Conservation (phyloP, 2,888 invertebrate species). For the Rhingia campestris region DNA sequence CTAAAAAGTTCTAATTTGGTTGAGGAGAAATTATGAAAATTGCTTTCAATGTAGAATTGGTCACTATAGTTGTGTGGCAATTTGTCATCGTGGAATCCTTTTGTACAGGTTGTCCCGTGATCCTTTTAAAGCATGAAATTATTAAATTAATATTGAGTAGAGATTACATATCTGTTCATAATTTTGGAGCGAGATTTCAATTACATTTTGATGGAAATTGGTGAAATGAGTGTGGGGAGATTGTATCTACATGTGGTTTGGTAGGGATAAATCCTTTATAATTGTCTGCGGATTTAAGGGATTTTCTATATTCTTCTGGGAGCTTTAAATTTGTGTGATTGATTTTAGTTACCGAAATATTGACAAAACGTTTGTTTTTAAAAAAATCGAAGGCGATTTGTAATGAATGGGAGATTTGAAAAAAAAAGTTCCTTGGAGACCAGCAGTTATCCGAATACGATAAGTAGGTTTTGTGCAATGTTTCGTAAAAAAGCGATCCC, state of each 20-base stretch:
- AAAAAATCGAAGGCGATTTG: no score
- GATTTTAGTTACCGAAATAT: background rate
- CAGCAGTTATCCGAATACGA: no score
- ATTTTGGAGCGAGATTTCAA: background rate
- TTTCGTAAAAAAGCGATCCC: no score
- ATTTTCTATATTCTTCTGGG: background rate
- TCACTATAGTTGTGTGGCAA: conserved; percentile 17
- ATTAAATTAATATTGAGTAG: conserved; percentile 17
- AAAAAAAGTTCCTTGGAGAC: no score
- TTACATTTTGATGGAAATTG: background rate
- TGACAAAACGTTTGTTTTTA: no score
- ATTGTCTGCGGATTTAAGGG: background rate
- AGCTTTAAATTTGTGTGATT: background rate
- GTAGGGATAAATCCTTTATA: background rate
- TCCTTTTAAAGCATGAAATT: conserved; percentile 57
- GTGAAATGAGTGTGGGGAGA: background rate
- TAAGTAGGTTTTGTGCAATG: no score
- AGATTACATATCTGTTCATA: conserved; percentile 1
- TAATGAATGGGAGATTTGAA: no score
- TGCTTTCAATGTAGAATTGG: background rate
- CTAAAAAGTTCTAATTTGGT: conserved; percentile 54
- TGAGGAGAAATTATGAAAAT: conserved; percentile 10
- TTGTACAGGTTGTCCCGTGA: background rate
- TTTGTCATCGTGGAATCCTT: conserved; percentile 34
- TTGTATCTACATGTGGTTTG: background rate